These are phyloP conservation scores for Setipinna tenuifilis DNA, from an alignment of 2,797 vertebrate genomes.

Conservation along the genomic window DNA sequence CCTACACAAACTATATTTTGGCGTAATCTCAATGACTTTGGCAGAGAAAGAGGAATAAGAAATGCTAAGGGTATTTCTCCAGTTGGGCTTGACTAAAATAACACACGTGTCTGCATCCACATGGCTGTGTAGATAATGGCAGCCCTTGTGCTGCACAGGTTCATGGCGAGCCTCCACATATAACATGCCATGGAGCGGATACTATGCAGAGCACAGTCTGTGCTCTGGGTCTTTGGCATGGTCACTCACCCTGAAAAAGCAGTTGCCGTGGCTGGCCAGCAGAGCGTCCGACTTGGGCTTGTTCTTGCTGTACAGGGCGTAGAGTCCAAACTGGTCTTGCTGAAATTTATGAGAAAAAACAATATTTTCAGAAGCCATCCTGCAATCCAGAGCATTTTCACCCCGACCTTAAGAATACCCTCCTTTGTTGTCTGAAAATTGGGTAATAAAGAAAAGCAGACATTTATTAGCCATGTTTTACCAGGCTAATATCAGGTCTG, in stretches of 20 bases:
- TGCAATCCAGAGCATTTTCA: not conserved
- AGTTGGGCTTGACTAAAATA: not conserved
- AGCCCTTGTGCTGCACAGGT: not conserved
- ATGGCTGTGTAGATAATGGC: not conserved
- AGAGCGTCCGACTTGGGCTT: conserved; percentile 90
- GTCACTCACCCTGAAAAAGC: conserved; percentile 89
- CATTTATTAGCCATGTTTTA: conserved; percentile 27
- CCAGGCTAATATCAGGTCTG: conserved; percentile 42
- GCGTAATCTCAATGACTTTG: not conserved
- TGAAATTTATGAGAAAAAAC: conserved; percentile 57
- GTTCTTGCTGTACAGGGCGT: conserved; percentile 95
- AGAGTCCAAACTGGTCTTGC: conserved; percentile 93
- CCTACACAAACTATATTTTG: not conserved
- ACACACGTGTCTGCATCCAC: conserved; percentile 8
- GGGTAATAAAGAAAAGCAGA: conserved; percentile 21
- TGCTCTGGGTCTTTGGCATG: not conserved
- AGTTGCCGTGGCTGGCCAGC: conserved; percentile 85
- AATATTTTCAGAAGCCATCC: conserved; percentile 30
- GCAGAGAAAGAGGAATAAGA: not conserved
- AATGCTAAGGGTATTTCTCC: not conserved
- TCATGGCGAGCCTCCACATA: not conserved
- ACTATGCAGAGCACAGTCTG: conserved; percentile 4
- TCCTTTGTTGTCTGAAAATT: conserved; percentile 31
- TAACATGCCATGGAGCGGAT: not conserved
- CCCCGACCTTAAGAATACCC: not conserved